phyloP scores from a whole-genome alignment of 2,888 invertebrate genomes.

The Plagodis pulveraria region DNA sequence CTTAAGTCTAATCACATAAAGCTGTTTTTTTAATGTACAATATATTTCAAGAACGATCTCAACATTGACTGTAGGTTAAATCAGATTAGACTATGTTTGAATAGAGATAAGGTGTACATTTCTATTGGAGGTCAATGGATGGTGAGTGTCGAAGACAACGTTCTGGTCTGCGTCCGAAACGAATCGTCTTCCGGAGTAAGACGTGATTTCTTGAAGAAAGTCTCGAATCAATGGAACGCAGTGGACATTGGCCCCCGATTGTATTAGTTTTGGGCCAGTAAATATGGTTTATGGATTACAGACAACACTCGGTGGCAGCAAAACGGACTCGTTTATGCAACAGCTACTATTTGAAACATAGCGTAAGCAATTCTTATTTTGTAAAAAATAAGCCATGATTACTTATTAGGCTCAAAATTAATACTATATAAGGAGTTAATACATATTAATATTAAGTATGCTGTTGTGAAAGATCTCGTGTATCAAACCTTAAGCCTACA shows the following conservation, averaged over 20 bases:
- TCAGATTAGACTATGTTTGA: conserved; percentile 3
- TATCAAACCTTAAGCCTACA: too few relatives aligned
- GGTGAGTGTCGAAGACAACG: conserved; percentile 60
- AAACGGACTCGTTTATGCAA: too few relatives aligned
- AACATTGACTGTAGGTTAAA: neutral
- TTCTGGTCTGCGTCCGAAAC: conserved; percentile 76
- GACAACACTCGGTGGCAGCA: neutral
- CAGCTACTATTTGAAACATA: too few relatives aligned
- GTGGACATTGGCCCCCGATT: conserved; percentile 79
- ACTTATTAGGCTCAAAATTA: too few relatives aligned
- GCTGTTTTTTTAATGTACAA: conserved; percentile 28
- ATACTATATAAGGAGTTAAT: too few relatives aligned
- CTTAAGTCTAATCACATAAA: conserved; percentile 18
- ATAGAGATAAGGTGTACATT: conserved; percentile 39
- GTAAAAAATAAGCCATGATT: too few relatives aligned
- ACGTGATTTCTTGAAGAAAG: conserved; percentile 84
- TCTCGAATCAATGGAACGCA: conserved; percentile 74
- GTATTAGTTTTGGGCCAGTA: conserved; percentile 53
- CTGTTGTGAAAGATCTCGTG: too few relatives aligned
- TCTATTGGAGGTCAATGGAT: conserved; percentile 38
- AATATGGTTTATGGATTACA: conserved; percentile 20
- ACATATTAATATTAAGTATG: too few relatives aligned
- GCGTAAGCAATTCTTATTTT: too few relatives aligned
- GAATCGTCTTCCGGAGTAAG: conserved; percentile 81
- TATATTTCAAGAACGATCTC: neutral